phyloP scores from a whole-genome alignment of 2,113 vertebrate species.

The Paramisgurnus dabryanus region DNA sequence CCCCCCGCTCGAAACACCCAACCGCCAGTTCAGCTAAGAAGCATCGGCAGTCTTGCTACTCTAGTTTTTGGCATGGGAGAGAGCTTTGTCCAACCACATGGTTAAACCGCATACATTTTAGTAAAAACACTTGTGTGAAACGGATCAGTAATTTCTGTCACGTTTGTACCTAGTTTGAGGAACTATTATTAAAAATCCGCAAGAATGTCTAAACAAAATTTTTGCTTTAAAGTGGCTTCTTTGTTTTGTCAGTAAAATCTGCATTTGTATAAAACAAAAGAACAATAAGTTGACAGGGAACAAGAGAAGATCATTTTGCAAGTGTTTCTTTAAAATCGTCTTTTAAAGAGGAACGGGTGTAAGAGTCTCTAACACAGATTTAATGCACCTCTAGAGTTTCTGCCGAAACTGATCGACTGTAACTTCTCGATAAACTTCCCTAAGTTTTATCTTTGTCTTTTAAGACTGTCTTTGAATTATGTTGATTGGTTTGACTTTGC shows the following conservation, averaged over 20 bases:
- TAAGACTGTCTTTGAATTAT: neutral
- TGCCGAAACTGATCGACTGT: no score
- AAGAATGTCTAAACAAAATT: no score
- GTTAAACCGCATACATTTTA: slow-evolving; percentile 28
- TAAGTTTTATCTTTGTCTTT: no score
- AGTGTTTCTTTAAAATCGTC: neutral
- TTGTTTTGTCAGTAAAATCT: neutral
- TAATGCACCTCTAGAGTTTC: neutral
- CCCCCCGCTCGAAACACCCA: neutral
- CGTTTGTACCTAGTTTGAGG: neutral
- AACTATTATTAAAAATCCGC: neutral
- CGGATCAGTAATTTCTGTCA: neutral
- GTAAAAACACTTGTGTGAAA: neutral
- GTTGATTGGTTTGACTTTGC: neutral
- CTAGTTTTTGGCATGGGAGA: slow-evolving; percentile 41
- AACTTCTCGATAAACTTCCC: no score
- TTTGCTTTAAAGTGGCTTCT: no score
- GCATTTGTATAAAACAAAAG: neutral
- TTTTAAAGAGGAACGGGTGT: neutral
- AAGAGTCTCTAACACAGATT: neutral
- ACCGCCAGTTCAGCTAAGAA: slow-evolving; percentile 12
- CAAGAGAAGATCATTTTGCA: neutral
- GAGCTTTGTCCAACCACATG: slow-evolving; percentile 42
- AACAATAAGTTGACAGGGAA: neutral
- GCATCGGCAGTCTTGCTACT: slow-evolving; percentile 34